phyloP scores from a whole-genome alignment of 2,113 vertebrate genomes.

The Pavo muticus region DNA sequence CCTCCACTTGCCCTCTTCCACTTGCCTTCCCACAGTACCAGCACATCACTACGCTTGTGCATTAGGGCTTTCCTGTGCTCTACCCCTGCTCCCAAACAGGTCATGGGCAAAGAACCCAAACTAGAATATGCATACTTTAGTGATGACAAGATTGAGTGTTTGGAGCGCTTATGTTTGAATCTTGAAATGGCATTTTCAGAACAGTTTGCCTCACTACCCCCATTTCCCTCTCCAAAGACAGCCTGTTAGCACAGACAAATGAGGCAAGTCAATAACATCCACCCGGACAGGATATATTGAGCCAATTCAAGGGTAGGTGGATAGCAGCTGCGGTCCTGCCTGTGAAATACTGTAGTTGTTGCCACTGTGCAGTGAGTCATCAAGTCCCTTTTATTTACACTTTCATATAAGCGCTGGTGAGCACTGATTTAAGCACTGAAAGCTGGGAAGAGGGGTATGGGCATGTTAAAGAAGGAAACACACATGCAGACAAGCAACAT shows the following conservation, averaged over 20 bases:
- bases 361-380: slow-evolving; percentile 70
- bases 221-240: slow-evolving; percentile 77
- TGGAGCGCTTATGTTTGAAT: background rate
- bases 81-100: background rate
- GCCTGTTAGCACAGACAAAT: slow-evolving; percentile 72
- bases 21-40: background rate
- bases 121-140: background rate
- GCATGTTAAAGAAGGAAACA: background rate
- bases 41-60: background rate
- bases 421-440: slow-evolving; percentile 69
- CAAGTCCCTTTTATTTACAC: slow-evolving; percentile 72
- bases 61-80: background rate
- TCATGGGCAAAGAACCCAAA: background rate
- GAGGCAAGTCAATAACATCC: slow-evolving; percentile 82
- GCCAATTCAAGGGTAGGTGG: slow-evolving; percentile 85
- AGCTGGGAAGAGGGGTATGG: background rate
- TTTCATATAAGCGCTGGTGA: slow-evolving; percentile 60
- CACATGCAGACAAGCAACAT: background rate
- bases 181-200: background rate
- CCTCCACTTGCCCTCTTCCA: background rate
- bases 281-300: slow-evolving; percentile 84
- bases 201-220: background rate
- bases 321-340: slow-evolving; percentile 82
- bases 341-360: slow-evolving; percentile 72
- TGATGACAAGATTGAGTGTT: background rate